Conservation (phyloP, 2,113 vertebrate species). For the Pycnonotus jocosus region DNA sequence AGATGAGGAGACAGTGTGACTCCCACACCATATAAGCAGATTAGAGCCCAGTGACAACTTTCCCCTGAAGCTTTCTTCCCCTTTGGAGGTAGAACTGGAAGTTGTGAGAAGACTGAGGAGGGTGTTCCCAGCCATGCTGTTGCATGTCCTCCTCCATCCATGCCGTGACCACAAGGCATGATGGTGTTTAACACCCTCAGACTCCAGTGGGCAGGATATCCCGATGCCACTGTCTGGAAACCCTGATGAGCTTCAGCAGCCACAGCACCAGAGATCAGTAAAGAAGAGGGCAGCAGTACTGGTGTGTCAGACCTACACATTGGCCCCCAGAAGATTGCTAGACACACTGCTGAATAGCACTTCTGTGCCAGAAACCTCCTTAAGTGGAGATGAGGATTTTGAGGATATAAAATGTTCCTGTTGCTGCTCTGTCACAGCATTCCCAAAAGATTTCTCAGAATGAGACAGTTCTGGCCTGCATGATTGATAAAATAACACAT, state of each 20-base stretch:
- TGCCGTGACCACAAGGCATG: neutral
- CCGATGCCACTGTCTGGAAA: neutral
- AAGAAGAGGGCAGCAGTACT: neutral
- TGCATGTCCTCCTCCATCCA: neutral
- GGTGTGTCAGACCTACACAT: accelerated
- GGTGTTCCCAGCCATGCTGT: neutral
- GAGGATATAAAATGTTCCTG: neutral
- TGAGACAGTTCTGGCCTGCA: neutral
- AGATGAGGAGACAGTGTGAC: neutral
- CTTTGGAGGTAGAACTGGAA: neutral
- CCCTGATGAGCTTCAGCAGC: neutral
- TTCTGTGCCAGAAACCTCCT: neutral
- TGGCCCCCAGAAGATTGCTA: neutral
- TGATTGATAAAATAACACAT: neutral
- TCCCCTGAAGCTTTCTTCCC: neutral
- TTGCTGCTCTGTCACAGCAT: neutral
- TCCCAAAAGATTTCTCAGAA: neutral
- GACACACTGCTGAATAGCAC: neutral
- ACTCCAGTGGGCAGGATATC: neutral
- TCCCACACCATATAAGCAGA: neutral
- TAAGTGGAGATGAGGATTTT: neutral
- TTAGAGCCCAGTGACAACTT: neutral
- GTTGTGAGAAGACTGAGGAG: neutral
- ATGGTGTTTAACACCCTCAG: neutral
- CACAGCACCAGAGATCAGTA: neutral